A percentile compares a stretch with the other conserved stretches of the same genome.
These are phyloP conservation scores for Pristionchus mayeri DNA, from an alignment of 2,888 invertebrate species.

Conservation along the genomic window DNA sequence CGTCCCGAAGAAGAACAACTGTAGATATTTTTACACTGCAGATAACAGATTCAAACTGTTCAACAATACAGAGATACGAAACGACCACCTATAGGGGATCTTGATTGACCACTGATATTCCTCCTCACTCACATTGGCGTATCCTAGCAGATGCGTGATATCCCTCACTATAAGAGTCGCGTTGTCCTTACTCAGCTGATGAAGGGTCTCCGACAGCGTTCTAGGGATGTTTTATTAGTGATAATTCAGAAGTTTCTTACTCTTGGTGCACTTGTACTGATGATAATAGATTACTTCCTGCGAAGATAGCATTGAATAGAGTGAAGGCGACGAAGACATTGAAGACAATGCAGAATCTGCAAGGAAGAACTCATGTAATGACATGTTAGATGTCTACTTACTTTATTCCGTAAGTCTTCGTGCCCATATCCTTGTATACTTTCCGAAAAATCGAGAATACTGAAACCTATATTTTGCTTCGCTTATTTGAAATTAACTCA, in stretches of 20 bases:
- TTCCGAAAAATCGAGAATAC: background rate
- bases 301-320: background rate
- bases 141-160: background rate
- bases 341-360: constrained; percentile 15
- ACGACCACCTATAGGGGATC: no score
- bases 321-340: background rate
- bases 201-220: background rate
- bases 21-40: no score
- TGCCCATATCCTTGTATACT: background rate
- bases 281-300: background rate
- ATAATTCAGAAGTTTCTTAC: background rate
- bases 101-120: no score
- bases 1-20: background rate
- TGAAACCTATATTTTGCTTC: background rate
- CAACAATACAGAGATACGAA: no score
- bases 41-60: no score
- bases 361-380: no score
- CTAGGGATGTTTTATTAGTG: background rate
- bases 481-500: background rate
- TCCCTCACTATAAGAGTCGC: background rate
- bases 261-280: background rate
- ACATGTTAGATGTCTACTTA: background rate
- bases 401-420: background rate
- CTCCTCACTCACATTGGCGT: background rate
- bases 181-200: background rate